Conservation (phyloP, 2,797 vertebrate genomes). For the Rhyacichthys aspro region DNA sequence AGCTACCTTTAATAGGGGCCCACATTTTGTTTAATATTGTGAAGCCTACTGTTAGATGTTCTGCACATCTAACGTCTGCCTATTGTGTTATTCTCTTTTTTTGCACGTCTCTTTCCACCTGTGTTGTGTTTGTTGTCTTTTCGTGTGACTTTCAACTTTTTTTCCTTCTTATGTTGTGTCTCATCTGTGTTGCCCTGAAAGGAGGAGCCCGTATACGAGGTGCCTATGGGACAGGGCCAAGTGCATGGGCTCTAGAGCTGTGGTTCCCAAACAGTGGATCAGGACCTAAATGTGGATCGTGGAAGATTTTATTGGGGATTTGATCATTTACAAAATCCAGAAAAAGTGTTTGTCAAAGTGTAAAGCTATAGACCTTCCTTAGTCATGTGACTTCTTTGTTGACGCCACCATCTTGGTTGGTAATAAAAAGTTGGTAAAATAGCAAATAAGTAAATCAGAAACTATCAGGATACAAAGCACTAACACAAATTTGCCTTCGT, state of each 20-base stretch:
- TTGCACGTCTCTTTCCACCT: conserved; percentile 14
- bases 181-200: conserved; percentile 72
- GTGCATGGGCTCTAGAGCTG: conserved; percentile 4
- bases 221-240: conserved; percentile 66
- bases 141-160: conserved; percentile 42
- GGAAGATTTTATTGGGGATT: too few relatives aligned
- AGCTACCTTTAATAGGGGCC: too few relatives aligned
- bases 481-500: too few relatives aligned
- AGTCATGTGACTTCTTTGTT: too few relatives aligned
- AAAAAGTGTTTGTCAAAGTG: too few relatives aligned
- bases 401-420: too few relatives aligned
- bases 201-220: conserved; percentile 84
- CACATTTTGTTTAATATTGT: too few relatives aligned
- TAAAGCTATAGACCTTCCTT: too few relatives aligned
- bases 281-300: not conserved
- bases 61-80: conserved; percentile 7
- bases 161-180: conserved; percentile 59
- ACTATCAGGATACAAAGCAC: too few relatives aligned
- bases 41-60: conserved; percentile 23
- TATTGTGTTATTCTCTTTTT: conserved; percentile 9
- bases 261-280: not conserved
- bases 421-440: too few relatives aligned
- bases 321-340: too few relatives aligned
- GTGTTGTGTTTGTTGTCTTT: conserved; percentile 27
- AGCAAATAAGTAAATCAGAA: too few relatives aligned